These are phyloP conservation scores for Leptopilina myrica DNA, from an alignment of 2,888 invertebrate genomes.

Conservation along the genomic window DNA sequence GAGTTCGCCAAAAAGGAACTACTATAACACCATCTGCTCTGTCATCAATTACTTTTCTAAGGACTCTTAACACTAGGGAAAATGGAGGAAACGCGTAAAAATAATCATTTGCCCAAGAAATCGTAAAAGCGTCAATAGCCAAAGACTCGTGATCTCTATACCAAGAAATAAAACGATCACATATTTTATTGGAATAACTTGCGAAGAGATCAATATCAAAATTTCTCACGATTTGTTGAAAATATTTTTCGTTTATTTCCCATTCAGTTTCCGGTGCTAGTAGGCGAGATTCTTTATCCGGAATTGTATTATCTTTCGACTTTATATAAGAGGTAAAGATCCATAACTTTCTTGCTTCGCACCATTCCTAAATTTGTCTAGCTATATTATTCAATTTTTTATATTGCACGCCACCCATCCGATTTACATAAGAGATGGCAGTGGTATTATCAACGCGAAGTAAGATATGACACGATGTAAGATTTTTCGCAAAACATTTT, in stretches of 20 bases:
- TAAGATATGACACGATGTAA: too few relatives aligned
- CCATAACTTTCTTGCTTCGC: too few relatives aligned
- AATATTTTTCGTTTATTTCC: too few relatives aligned
- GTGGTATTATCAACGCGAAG: too few relatives aligned
- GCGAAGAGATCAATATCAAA: slow-evolving; percentile 26
- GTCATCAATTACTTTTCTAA: not conserved
- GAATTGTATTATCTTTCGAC: too few relatives aligned
- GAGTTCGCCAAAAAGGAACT: not conserved
- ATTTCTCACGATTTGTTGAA: slow-evolving; percentile 6
- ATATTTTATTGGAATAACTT: slow-evolving; percentile 33
- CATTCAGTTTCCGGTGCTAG: too few relatives aligned
- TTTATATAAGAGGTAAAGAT: not conserved
- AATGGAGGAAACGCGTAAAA: not conserved
- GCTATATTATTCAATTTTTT: too few relatives aligned
- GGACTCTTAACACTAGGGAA: not conserved
- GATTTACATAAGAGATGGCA: too few relatives aligned
- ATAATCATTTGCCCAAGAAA: slow-evolving; percentile 41
- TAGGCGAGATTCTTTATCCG: too few relatives aligned
- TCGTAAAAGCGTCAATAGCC: slow-evolving; percentile 42
- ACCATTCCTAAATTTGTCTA: too few relatives aligned
- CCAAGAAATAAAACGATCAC: not conserved
- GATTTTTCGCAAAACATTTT: slow-evolving; percentile 42
- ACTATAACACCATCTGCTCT: slow-evolving; percentile 4
- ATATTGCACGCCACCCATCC: too few relatives aligned
- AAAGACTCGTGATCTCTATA: not conserved